Evolutionary conservation across 2,113 vertebrate species (phyloP).

Genomic region (Alouatta palliata): DNA sequence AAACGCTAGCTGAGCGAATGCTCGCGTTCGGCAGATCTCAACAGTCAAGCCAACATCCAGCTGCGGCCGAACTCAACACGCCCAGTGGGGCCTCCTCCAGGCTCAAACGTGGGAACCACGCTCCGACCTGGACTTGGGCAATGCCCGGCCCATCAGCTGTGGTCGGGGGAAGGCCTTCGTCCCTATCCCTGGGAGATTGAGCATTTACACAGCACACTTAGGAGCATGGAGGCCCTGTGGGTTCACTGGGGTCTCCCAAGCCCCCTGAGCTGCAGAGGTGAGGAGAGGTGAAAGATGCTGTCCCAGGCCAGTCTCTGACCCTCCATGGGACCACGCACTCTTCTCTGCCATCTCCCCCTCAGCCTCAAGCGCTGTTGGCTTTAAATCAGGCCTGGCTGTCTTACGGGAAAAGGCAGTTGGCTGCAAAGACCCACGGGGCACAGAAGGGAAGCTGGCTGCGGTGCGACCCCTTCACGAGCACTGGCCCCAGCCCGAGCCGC

Average conservation of each 20-base stretch:
- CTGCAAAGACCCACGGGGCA: background rate
- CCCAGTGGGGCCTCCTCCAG: too few relatives aligned
- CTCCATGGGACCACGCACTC: background rate
- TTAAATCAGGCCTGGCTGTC: background rate
- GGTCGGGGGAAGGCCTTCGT: background rate
- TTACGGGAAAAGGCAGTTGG: background rate
- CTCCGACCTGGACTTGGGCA: too few relatives aligned
- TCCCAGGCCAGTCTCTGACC: background rate
- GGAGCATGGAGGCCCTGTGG: accelerated
- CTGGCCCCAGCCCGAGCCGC: background rate
- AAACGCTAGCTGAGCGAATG: accelerated
- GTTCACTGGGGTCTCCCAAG: accelerated
- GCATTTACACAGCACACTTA: background rate
- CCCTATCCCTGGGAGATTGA: accelerated
- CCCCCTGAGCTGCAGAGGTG: background rate
- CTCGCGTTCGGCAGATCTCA: accelerated
- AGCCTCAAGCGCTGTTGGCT: background rate
- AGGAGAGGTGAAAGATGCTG: accelerated
- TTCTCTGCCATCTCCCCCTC: background rate
- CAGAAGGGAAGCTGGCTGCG: background rate
- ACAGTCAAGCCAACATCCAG: accelerated
- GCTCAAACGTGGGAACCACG: background rate
- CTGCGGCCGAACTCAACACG: accelerated
- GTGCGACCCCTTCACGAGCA: background rate
- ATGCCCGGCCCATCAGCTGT: too few relatives aligned